phyloP scores from a whole-genome alignment of 2,888 invertebrate genomes.

The Ectemnius cavifrons region DNA sequence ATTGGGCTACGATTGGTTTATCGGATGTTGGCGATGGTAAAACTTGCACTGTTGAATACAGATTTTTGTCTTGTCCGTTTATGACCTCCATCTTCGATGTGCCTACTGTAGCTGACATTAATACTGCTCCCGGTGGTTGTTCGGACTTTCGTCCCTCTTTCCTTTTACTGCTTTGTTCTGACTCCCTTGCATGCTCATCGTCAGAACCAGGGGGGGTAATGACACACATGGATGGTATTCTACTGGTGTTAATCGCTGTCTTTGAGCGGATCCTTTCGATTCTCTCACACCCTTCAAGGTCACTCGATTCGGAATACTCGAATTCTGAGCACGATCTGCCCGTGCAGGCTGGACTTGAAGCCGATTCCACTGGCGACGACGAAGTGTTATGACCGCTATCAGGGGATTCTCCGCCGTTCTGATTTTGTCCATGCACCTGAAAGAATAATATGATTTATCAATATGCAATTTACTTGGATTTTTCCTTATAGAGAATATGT shows the following conservation, averaged over 20 bases:
- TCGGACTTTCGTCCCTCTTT: slow-evolving; percentile 52
- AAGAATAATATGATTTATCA: not conserved
- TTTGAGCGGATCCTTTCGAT: slow-evolving; percentile 91
- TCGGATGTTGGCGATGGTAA: slow-evolving; percentile 55
- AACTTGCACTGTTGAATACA: slow-evolving; percentile 75
- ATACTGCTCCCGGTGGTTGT: slow-evolving; percentile 60
- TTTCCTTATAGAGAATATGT: not conserved
- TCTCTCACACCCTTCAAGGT: slow-evolving; percentile 91
- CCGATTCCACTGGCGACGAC: slow-evolving; percentile 88
- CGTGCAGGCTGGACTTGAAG: slow-evolving; percentile 85
- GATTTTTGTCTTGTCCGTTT: slow-evolving; percentile 75
- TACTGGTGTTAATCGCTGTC: slow-evolving; percentile 91
- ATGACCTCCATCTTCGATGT: slow-evolving; percentile 76
- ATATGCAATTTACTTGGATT: not conserved
- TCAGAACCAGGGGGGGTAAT: slow-evolving; percentile 93
- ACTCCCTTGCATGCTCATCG: slow-evolving; percentile 84
- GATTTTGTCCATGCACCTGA: slow-evolving; percentile 76
- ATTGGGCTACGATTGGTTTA: slow-evolving; percentile 33
- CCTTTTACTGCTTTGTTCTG: slow-evolving; percentile 66
- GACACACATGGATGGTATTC: slow-evolving; percentile 95
- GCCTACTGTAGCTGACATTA: slow-evolving; percentile 76
- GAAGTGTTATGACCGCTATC: slow-evolving; percentile 91
- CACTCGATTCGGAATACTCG: slow-evolving; percentile 92
- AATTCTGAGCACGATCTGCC: slow-evolving; percentile 86
- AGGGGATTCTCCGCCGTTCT: slow-evolving; percentile 86